Base-by-base conservation (phyloP, 2,888 invertebrate species). In the Cacoxenus indagator region DNA sequence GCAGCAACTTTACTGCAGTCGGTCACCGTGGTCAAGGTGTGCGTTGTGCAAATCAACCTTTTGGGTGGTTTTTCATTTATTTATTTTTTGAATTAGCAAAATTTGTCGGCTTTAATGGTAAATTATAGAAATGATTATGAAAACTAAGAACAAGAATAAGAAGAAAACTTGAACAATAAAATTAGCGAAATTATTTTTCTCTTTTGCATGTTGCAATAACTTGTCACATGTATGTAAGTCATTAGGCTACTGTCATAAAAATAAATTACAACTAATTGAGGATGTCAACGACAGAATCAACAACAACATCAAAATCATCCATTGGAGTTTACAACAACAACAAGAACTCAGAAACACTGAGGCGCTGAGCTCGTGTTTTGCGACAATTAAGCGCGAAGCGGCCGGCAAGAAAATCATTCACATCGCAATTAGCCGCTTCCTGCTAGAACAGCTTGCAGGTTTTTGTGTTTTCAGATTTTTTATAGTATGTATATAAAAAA, bases 211-310 rank as follows among this genome's bases (percentile, higher is more conserved):
- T 57, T 57, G 17, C 29, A 57, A 57, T n/a, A 57, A 57, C 57
- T 57, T 57, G 57, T 57, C 29, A 17, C 57, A 17, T 59, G 31
- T 11, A 66, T 57, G 26, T 57, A 68, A 71, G 69, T 62, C 68
- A 68, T 75, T 79, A 69, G 70, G 69, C 66, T 67, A 67, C 55
- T 45, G 57, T 54, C 37, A 54, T 54, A 48, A 57, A n/a, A 57
- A 66, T 81, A 75, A 75, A 81, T 76, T 73, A 72, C 74, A 81
- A 74, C 78, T 76, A 75, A 83, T 78, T 79, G 80, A 78, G 82
- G 78, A 83, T 81, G 82, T 83, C 82, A 80, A 72, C 59, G n/a
- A 59, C 51, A 51, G 22, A 8, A 11, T 83, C 82, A 80, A 72
- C 59, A 9, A 59, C 51, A 51, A 51, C 37, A 11, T 37, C 14